A percentile compares a stretch with the other conserved stretches of the same genome.
phyloP scores from a whole-genome alignment of 2,888 invertebrate genomes.

The Priocnemis perturbator region DNA sequence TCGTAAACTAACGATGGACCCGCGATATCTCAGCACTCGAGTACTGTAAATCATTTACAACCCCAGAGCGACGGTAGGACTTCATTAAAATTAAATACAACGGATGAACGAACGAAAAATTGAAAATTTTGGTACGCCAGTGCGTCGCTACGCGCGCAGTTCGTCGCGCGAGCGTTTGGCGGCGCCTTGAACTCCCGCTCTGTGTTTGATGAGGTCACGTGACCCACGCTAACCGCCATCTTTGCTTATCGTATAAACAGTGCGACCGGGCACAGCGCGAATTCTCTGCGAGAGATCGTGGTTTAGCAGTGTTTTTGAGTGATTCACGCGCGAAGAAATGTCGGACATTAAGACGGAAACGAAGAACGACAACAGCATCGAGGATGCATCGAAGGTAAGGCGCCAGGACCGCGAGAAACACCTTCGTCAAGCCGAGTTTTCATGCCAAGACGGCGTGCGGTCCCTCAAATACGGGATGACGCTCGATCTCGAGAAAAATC shows the following conservation, averaged over 20 bases:
- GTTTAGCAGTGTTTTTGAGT: slow-evolving; percentile 70
- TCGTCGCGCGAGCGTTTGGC: slow-evolving; percentile 40
- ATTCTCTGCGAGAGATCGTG: slow-evolving; percentile 68
- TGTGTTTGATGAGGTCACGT: slow-evolving; percentile 74
- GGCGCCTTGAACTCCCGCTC: slow-evolving; percentile 69
- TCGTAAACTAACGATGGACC: too few relatives aligned
- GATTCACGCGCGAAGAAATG: slow-evolving; percentile 68
- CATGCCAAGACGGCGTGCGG: slow-evolving; percentile 68
- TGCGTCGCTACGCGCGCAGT: slow-evolving; percentile 57
- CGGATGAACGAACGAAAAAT: too few relatives aligned
- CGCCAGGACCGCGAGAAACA: slow-evolving; percentile 43
- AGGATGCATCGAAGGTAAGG: slow-evolving; percentile 73
- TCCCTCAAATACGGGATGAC: slow-evolving; percentile 58
- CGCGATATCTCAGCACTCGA: too few relatives aligned
- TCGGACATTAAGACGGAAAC: slow-evolving; percentile 73
- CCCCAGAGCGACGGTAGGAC: too few relatives aligned
- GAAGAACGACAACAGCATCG: slow-evolving; percentile 74
- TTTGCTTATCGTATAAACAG: slow-evolving; percentile 79
- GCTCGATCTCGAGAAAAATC: slow-evolving; percentile 61
- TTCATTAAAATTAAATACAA: too few relatives aligned
- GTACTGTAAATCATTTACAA: too few relatives aligned
- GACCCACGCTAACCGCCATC: slow-evolving; percentile 81
- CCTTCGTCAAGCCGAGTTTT: slow-evolving; percentile 72
- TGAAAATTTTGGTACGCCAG: slow-evolving; percentile 12
- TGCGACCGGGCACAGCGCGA: slow-evolving; percentile 76